phyloP scores from a whole-genome alignment of 2,797 vertebrate genomes.

The Diplodus puntazzo region DNA sequence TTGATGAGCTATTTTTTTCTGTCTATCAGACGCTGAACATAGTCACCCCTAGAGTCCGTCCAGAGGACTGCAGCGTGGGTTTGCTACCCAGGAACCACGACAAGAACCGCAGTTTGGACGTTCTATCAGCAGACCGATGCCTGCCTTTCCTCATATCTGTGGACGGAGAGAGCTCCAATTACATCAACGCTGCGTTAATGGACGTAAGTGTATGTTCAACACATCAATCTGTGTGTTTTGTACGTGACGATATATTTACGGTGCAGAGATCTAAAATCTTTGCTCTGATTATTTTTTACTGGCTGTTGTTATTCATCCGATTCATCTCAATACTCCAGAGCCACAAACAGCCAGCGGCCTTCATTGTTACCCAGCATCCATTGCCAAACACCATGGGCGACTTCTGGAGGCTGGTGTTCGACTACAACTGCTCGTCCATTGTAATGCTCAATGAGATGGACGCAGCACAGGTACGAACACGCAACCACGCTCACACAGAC shows the following conservation, averaged over 20 bases:
- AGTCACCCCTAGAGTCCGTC: conserved; percentile 94
- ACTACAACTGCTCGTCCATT: conserved; percentile 98
- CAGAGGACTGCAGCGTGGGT: conserved; percentile 97
- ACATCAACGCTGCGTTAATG: conserved; percentile 98
- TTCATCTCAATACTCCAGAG: conserved; percentile 83
- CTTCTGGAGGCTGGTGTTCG: conserved; percentile 98
- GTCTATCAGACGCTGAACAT: conserved; percentile 92
- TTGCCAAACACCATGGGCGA: conserved; percentile 96
- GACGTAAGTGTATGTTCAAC: conserved; percentile 86
- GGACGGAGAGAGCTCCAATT: conserved; percentile 97
- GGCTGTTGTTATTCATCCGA: background rate
- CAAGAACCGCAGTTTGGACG: conserved; percentile 97
- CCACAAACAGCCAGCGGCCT: conserved; percentile 98
- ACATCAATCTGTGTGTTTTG: background rate
- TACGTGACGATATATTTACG: background rate
- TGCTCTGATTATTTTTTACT: background rate
- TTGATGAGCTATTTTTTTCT: background rate
- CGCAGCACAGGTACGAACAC: conserved; percentile 89
- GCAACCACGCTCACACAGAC: background rate
- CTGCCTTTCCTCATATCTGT: conserved; percentile 98
- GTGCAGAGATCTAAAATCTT: background rate
- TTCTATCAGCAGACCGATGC: conserved; percentile 94
- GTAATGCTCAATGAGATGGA: conserved; percentile 99
- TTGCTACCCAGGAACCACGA: conserved; percentile 96
- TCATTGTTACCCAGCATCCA: conserved; percentile 98